Conservation (phyloP, 2,113 vertebrate genomes). For the Piaya cayana region DNA sequence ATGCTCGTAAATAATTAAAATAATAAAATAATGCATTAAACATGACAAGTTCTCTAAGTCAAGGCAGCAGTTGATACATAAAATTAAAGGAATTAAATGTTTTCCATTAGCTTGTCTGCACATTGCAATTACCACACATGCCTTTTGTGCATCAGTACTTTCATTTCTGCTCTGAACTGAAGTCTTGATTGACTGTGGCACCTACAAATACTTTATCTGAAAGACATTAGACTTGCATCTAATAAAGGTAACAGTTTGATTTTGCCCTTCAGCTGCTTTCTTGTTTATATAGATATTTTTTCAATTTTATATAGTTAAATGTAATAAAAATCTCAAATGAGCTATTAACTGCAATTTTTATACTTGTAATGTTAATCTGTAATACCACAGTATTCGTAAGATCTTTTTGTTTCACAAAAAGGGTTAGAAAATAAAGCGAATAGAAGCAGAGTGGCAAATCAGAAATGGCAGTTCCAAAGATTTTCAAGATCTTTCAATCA, state of each 20-base stretch:
- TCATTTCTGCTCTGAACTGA: constrained; percentile 83
- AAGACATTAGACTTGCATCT: constrained; percentile 83
- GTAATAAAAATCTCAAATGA: constrained; percentile 73
- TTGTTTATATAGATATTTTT: constrained; percentile 72
- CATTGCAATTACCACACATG: constrained; percentile 84
- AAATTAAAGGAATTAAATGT: constrained; percentile 82
- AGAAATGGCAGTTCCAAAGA: constrained; percentile 11
- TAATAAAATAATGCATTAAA: constrained; percentile 76
- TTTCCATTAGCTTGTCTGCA: constrained; percentile 89
- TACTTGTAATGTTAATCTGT: constrained; percentile 43
- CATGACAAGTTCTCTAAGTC: constrained; percentile 79
- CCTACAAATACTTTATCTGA: constrained; percentile 85
- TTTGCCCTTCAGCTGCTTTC: constrained; percentile 75
- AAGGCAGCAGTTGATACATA: constrained; percentile 78
- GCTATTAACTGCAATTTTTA: constrained; percentile 62
- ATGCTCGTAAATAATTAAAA: constrained; percentile 73
- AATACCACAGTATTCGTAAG: constrained; percentile 27
- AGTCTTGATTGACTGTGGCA: constrained; percentile 87
- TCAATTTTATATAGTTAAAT: constrained; percentile 65
- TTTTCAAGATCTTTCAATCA: constrained; percentile 47
- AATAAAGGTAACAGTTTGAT: constrained; percentile 85
- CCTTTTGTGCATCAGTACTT: constrained; percentile 87
- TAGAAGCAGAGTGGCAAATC: constrained; percentile 28
- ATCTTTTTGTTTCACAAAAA: constrained; percentile 47
- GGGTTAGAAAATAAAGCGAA: constrained; percentile 46